These are phyloP conservation scores for Leptinotarsa texana DNA, from an alignment of 1,140 invertebrate species.

Conservation along the genomic window DNA sequence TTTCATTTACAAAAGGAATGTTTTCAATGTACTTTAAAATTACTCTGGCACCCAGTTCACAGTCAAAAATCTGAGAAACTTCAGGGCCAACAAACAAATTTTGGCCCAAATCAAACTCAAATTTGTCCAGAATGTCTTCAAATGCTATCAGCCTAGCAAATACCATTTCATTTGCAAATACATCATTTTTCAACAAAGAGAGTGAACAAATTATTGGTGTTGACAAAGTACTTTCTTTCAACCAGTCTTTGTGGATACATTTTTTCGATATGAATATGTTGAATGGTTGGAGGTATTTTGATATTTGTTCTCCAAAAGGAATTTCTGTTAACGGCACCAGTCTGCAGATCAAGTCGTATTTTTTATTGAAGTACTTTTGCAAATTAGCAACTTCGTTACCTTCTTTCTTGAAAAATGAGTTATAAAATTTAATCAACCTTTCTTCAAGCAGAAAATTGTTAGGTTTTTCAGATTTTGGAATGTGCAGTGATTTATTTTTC, in stretches of 20 bases:
- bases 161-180: conserved; percentile 31
- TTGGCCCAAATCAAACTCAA: conserved; percentile 13
- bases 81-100: conserved; percentile 40
- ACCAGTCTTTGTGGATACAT: conserved; percentile 13
- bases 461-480: not conserved
- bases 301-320: conserved; percentile 14
- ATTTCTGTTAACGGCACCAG: conserved; percentile 34
- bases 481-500: not conserved
- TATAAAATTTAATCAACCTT: not conserved
- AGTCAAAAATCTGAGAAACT: conserved; percentile 45
- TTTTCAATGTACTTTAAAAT: conserved; percentile 46
- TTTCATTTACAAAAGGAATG: conserved; percentile 36
- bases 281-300: conserved; percentile 32
- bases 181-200: conserved; percentile 28
- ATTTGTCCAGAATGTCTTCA: conserved; percentile 33
- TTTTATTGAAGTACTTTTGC: conserved; percentile 16
- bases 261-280: conserved; percentile 40
- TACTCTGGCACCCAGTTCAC: conserved; percentile 55
- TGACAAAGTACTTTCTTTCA: not conserved
- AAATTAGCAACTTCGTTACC: not conserved
- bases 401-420: conserved; percentile 4
- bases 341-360: conserved; percentile 31
- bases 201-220: conserved; percentile 27
- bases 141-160: conserved; percentile 35
- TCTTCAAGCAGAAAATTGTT: not conserved